Evolutionary conservation across 2,888 invertebrate species (phyloP), one percentile per base, ranked within the genome.

Genomic region (Furcula furcula): DNA sequence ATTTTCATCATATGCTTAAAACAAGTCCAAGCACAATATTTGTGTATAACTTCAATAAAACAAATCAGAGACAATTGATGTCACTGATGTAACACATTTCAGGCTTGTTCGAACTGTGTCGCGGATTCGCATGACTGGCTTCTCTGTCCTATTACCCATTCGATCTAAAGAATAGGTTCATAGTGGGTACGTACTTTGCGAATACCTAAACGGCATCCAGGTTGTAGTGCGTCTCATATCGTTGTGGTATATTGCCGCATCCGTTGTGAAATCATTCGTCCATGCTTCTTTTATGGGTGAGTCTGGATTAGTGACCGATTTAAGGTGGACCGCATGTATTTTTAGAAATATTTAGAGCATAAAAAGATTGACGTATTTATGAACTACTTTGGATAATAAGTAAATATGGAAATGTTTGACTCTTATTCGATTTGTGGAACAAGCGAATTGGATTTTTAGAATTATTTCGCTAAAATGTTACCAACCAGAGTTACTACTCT

Each of bases 101-200:
- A 23, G 28, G 35, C 26, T 30, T 35, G 35, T 44, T 49, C 21
- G 18, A 36, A 26, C 20, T 20, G 10, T 34, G 29, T 10, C 15
- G 14, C 7, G 34, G 57, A 41, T 63, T 40, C 65, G 79, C 79
- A 60, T 73, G 69, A 68, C 47, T 60, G 69, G 42, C 42, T 66
- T 75, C 73, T 75, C 71, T 77, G 76, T 68, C 67, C 78, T 70
- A 80, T 70, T 76, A 76, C 75, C 63, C 74, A 69, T 55, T 57
- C 59, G 58, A 59, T 57, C 65, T 65, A 65, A 66, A 65, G 65
- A 74, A 58, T 54, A 50, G 55, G 59, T 56, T 65, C 59, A 62
- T 63, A 58, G 43, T n/a, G 52, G 34, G 34, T 47, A 46, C 37
- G 38, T 54, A 58, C 51, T 51, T 55, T 46, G 59, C 44, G 46